Base-by-base conservation (phyloP, 1,140 invertebrate species). In the Hesperophylax magnus region DNA sequence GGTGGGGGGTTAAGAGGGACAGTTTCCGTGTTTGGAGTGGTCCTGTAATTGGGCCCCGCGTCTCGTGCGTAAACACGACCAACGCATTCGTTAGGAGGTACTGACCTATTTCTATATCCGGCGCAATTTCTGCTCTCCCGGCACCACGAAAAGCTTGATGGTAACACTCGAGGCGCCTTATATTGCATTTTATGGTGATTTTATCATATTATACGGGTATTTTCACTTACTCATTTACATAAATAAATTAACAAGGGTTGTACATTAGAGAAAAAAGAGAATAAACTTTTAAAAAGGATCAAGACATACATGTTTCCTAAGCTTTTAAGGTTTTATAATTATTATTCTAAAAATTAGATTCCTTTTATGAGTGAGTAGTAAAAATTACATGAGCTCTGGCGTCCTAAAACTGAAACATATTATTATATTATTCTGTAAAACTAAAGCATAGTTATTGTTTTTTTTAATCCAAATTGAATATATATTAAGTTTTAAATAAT, bases 11-110 rank as follows among this genome's bases (percentile, higher is more conserved):
- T 52, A 52, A 71, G 67, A 47, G 39, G 67, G 67, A 52, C 67
- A 71, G 67, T 71, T 71, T 71, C 67, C 67, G 34, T 71, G 67
- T 71, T 20, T 47, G 67, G n/a, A 71, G 67, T 47, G 67, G 67
- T 52, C 67, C 39, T 71, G 31, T 52, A 52, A 71, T 71, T 71
- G 67, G 67, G 18, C 8, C 39, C 34, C 47, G n/a, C 20, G 34
- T 52, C 6, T 71, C 18, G 15, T 71, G 31, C 18, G 34, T 71
- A 71, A 71, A 71, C 20, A 53, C 34, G 63, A 9, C 63, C 39
- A 11, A 47, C 9, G 39, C 11, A 47, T 47, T 47, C 39, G 14
- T 47, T 47, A 27, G 27, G 27, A 27, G 27, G 53, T 54, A 58
- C 20, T 58, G 20, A n/a, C 20, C 56, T 18, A 58, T 58, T 58